These are phyloP conservation scores for Augochlora pura DNA, from an alignment of 1,140 invertebrate species.

Conservation along the genomic window DNA sequence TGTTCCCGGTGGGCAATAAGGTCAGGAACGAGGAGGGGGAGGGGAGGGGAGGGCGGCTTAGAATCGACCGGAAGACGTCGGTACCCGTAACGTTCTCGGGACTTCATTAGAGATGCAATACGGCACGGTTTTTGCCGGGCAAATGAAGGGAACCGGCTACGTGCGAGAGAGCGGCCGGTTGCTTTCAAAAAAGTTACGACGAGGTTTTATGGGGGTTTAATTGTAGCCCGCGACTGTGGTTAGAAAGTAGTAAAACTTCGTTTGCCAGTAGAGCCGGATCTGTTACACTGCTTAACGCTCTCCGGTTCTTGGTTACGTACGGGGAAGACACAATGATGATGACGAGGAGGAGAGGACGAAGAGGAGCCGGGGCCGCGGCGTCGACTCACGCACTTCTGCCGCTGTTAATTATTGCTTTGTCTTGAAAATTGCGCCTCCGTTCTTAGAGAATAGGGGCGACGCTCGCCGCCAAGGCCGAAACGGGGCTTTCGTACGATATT, in stretches of 20 bases:
- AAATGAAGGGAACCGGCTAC: constrained; percentile 50
- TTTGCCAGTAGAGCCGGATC: constrained; percentile 48
- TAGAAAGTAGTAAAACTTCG: constrained; percentile 77
- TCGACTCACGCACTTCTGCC: constrained; percentile 56
- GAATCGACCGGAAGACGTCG: constrained; percentile 60
- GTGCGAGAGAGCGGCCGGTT: constrained; percentile 54
- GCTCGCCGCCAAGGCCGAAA: constrained; percentile 50
- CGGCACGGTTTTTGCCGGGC: constrained; percentile 59
- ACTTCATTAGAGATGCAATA: constrained; percentile 73
- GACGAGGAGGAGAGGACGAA: constrained; percentile 3
- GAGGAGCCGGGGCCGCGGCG: constrained; percentile 14
- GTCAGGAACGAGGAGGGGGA: background rate
- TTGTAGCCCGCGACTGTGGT: constrained; percentile 75
- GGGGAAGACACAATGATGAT: constrained; percentile 37
- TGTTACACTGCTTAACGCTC: constrained; percentile 64
- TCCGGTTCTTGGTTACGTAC: constrained; percentile 44
- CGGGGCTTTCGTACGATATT: constrained; percentile 8
- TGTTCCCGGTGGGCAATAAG: background rate
- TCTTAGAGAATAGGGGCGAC: constrained; percentile 43
- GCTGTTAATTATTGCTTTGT: constrained; percentile 67
- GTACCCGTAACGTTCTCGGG: constrained; percentile 48
- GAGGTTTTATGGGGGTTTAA: constrained; percentile 76
- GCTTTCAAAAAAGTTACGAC: constrained; percentile 75
- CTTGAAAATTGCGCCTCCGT: constrained; percentile 49
- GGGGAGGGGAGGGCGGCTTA: constrained; percentile 20